Evolutionary conservation across 2,113 vertebrate species (phyloP).

Genomic region (Ptilorrhoa leucosticta): DNA sequence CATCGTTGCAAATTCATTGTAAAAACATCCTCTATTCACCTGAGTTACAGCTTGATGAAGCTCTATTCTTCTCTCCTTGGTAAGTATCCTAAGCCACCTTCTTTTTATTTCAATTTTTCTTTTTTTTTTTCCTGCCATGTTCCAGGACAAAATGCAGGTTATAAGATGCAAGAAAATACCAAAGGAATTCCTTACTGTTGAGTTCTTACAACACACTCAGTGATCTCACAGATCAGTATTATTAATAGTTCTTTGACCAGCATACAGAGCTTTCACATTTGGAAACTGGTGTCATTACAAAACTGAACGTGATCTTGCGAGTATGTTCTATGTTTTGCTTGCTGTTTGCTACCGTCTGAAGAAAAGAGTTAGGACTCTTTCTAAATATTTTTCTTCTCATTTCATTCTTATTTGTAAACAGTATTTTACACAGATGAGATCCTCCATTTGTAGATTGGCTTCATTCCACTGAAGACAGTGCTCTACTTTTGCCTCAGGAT

Average conservation of each 20-base stretch:
- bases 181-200: background rate
- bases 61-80: conserved; percentile 85
- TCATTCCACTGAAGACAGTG: background rate
- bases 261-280: background rate
- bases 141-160: background rate
- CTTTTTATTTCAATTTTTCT: background rate
- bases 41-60: conserved; percentile 82
- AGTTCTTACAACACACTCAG: background rate
- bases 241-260: background rate
- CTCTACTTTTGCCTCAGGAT: background rate
- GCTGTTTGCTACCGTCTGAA: background rate
- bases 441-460: background rate
- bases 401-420: background rate
- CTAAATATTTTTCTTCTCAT: background rate
- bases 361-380: background rate
- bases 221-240: background rate
- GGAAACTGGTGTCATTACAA: background rate
- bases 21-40: conserved; percentile 83
- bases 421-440: background rate
- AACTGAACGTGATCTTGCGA: background rate
- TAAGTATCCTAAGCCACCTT: conserved; percentile 46
- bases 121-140: background rate
- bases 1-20: conserved; percentile 79
- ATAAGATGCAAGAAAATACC: background rate
- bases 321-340: background rate